These are phyloP conservation scores for Orientallactaga sibirica DNA, from an alignment of 2,797 vertebrate species.

Conservation along the genomic window DNA sequence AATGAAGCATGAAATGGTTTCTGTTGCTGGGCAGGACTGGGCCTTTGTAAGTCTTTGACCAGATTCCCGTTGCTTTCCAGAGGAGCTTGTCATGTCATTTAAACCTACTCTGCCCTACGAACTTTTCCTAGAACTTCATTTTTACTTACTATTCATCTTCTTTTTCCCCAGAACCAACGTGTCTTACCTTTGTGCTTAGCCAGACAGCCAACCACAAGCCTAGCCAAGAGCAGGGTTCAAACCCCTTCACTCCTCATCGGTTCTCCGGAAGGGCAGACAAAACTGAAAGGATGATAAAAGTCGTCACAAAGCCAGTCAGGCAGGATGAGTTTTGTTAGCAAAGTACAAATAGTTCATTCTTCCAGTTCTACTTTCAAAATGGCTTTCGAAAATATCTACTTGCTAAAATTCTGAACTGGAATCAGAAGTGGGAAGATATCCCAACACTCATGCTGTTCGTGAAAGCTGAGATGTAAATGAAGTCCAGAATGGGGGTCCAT, in stretches of 20 bases:
- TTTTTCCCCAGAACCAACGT: neutral
- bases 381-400: neutral
- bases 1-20: neutral
- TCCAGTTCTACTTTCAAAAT: neutral
- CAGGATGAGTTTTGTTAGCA: neutral
- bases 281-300: neutral
- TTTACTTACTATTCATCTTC: neutral
- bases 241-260: neutral
- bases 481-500: neutral
- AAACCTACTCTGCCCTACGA: neutral
- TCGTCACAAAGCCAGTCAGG: neutral
- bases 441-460: neutral
- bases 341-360: neutral
- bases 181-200: neutral
- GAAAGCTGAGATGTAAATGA: neutral
- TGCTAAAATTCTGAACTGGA: neutral
- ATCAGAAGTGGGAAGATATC: neutral
- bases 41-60: neutral
- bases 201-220: neutral
- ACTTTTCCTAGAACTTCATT: neutral
- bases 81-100: neutral
- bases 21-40: neutral
- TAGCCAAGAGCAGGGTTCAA: rapidly evolving
- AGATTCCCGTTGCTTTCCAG: neutral
- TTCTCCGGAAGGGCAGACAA: neutral